Conservation (phyloP, 1,140 invertebrate species). For the Asbolus verrucosus region DNA sequence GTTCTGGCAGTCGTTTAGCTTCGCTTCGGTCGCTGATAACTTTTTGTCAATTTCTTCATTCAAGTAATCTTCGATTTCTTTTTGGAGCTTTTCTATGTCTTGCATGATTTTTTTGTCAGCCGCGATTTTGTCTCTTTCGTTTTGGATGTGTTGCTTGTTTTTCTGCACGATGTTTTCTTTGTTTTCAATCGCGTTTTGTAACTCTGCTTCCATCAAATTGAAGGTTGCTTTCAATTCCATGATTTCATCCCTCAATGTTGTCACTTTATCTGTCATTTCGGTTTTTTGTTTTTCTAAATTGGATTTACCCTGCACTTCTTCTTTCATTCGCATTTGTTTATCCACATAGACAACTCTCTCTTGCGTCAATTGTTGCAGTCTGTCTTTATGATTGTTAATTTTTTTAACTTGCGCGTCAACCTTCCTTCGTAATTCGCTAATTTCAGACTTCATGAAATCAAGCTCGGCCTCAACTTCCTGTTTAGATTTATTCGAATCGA, state of each 20-base stretch:
- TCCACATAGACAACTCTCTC: conserved; percentile 52
- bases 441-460: conserved; percentile 64
- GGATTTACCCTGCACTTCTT: conserved; percentile 37
- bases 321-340: conserved; percentile 51
- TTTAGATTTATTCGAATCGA: conserved; percentile 65
- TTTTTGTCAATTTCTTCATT: conserved; percentile 42
- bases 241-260: conserved; percentile 15
- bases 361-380: conserved; percentile 54
- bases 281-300: conserved; percentile 14
- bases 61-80: conserved; percentile 51
- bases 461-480: conserved; percentile 67
- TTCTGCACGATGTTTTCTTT: conserved; percentile 26
- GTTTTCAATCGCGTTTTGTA: conserved; percentile 34
- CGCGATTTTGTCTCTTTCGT: conserved; percentile 58
- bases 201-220: conserved; percentile 27
- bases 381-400: conserved; percentile 52
- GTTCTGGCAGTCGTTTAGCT: conserved; percentile 45
- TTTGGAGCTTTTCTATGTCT: conserved; percentile 57
- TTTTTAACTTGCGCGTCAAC: conserved; percentile 50
- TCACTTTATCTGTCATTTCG: conserved; percentile 42
- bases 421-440: conserved; percentile 50
- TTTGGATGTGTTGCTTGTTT: conserved; percentile 60
- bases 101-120: conserved; percentile 59
- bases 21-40: conserved; percentile 44
- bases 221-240: neutral